phyloP scores from a whole-genome alignment of 2,888 invertebrate genomes.

The Globia sparganii region DNA sequence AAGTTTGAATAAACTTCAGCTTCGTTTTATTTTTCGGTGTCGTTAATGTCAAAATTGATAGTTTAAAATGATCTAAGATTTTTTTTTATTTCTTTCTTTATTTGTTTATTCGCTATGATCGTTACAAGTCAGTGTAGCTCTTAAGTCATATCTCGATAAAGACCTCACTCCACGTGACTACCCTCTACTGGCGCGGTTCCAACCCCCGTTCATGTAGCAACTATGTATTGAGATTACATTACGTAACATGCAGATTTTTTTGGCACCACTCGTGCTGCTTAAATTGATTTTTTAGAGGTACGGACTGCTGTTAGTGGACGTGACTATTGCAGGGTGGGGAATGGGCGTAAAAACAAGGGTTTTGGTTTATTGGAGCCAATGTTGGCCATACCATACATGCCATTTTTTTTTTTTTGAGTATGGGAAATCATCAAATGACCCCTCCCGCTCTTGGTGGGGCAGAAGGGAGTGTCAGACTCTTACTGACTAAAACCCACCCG shows the following conservation, averaged over 20 bases:
- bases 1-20: too few species aligned
- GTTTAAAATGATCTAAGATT: too few species aligned
- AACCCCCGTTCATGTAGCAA: slow-evolving; percentile 28
- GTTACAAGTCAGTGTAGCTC: background rate
- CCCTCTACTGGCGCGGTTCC: slow-evolving; percentile 54
- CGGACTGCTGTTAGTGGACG: background rate
- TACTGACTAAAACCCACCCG: too few species aligned
- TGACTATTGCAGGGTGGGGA: background rate
- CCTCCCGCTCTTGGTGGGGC: too few species aligned
- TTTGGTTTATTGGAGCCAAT: background rate
- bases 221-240: slow-evolving; percentile 39
- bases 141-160: slow-evolving; percentile 29
- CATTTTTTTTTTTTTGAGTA: too few species aligned
- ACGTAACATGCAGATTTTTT: slow-evolving; percentile 58
- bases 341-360: background rate
- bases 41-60: background rate
- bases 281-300: slow-evolving; percentile 44
- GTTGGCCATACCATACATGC: background rate
- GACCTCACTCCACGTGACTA: slow-evolving; percentile 10
- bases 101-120: background rate
- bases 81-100: background rate
- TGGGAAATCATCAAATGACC: too few species aligned
- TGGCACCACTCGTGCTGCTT: slow-evolving; percentile 29
- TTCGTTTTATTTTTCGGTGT: background rate
- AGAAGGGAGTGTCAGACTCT: too few species aligned